Evolutionary conservation across 2,113 vertebrate genomes (phyloP).

Genomic region (Oncorhynchus keta): DNA sequence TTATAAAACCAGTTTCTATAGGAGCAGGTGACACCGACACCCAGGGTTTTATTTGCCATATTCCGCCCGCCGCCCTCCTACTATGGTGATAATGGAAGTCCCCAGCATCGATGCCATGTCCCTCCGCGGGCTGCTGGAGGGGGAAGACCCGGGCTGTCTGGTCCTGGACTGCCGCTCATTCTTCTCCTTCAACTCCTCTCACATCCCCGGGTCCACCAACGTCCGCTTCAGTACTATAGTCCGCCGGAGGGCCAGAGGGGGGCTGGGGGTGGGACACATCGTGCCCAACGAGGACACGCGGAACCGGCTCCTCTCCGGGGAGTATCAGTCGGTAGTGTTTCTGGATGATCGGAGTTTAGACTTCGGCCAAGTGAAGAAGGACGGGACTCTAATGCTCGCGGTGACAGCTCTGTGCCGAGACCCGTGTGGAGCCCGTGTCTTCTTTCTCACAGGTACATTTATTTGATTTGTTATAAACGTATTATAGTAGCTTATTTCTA

Average conservation of each 20-base stretch:
- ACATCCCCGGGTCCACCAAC: slow-evolving; percentile 88
- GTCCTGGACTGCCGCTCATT: slow-evolving; percentile 97
- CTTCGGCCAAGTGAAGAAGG: slow-evolving; percentile 84
- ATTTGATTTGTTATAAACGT: neutral
- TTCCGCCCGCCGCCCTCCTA: slow-evolving; percentile 53
- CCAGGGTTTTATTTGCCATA: neutral
- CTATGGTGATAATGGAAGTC: slow-evolving; percentile 95
- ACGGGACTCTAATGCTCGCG: slow-evolving; percentile 89
- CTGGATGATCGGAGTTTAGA: slow-evolving; percentile 90
- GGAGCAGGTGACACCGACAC: neutral
- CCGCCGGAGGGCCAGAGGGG: slow-evolving; percentile 87
- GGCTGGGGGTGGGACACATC: slow-evolving; percentile 91
- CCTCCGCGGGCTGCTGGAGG: slow-evolving; percentile 79
- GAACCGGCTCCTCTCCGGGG: slow-evolving; percentile 81
- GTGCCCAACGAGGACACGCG: slow-evolving; percentile 91
- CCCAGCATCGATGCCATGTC: slow-evolving; percentile 84
- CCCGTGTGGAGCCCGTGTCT: slow-evolving; percentile 77
- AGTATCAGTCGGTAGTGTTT: slow-evolving; percentile 84
- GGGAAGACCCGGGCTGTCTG: slow-evolving; percentile 79
- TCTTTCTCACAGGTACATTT: slow-evolving; percentile 86
- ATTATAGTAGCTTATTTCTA: too few relatives aligned
- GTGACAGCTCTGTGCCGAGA: slow-evolving; percentile 84
- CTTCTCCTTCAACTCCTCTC: slow-evolving; percentile 92
- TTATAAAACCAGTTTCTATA: slow-evolving; percentile 11
- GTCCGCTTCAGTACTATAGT: slow-evolving; percentile 96